These are phyloP conservation scores for Piscicola geometra DNA, from an alignment of 2,888 invertebrate genomes.

Conservation along the genomic window DNA sequence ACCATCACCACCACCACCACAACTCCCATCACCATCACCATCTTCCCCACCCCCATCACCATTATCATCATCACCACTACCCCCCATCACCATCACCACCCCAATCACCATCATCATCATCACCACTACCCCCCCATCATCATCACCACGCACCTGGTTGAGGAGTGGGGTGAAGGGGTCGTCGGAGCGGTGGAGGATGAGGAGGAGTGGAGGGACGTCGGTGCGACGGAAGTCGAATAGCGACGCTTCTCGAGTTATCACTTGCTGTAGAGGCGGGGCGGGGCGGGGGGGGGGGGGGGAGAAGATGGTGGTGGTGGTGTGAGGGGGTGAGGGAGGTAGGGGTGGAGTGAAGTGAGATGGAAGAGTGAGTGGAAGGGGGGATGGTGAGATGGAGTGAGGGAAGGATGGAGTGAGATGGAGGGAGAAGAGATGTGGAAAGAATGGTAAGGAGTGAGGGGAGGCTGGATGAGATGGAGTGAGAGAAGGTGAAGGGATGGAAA, in stretches of 20 bases:
- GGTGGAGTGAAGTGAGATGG: too few species aligned
- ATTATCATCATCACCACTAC: conserved; percentile 35
- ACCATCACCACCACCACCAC: conserved; percentile 66
- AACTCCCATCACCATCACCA: background rate
- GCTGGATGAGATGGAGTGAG: too few species aligned
- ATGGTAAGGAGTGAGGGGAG: too few species aligned
- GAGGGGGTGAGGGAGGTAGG: too few species aligned
- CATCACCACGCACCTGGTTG: conserved; percentile 65
- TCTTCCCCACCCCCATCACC: background rate
- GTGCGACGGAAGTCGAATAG: conserved; percentile 77
- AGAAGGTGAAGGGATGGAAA: too few species aligned
- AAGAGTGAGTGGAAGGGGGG: too few species aligned
- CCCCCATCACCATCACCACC: conserved; percentile 31
- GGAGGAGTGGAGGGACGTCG: conserved; percentile 69
- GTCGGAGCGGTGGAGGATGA: conserved; percentile 85
- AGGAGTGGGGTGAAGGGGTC: conserved; percentile 93
- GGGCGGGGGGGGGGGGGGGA: too few species aligned
- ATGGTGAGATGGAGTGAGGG: too few species aligned
- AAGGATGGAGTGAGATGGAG: too few species aligned
- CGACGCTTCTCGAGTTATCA: conserved; percentile 78
- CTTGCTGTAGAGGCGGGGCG: conserved; percentile 60
- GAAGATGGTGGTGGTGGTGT: too few species aligned
- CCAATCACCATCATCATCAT: background rate
- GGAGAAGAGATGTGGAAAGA: too few species aligned
- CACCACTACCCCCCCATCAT: too few species aligned